Evolutionary conservation across 2,888 invertebrate genomes (phyloP).

Genomic region (Zygothrica quintamaculata): DNA sequence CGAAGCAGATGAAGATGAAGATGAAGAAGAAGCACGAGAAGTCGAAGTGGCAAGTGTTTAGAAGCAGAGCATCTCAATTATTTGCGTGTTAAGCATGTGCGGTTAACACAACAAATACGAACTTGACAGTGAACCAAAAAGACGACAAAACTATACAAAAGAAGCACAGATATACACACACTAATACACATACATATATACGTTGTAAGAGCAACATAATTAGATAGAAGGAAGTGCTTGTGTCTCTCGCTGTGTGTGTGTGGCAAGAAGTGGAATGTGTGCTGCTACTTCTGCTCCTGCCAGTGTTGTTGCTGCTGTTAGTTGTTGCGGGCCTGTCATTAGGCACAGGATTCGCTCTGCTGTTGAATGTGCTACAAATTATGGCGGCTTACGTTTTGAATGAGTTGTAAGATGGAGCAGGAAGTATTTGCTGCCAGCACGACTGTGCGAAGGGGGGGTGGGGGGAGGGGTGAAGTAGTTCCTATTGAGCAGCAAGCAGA

Average conservation of each 20-base stretch:
- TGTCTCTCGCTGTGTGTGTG: too few relatives aligned
- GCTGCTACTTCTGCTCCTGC: slow-evolving; percentile 37
- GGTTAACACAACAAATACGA: slow-evolving; percentile 60
- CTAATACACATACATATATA: slow-evolving; percentile 8
- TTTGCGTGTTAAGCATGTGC: slow-evolving; percentile 66
- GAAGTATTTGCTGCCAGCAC: too few relatives aligned
- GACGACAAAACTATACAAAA: slow-evolving; percentile 16
- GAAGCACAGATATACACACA: not conserved
- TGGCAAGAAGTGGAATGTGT: slow-evolving; percentile 63
- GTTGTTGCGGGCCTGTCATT: slow-evolving; percentile 46
- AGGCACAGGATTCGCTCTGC: slow-evolving; percentile 29
- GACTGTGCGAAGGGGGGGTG: not conserved
- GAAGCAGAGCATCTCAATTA: slow-evolving; percentile 55
- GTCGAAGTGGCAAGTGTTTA: too few relatives aligned
- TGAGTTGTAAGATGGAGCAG: slow-evolving; percentile 41
- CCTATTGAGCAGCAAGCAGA: not conserved
- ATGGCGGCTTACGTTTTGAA: slow-evolving; percentile 55
- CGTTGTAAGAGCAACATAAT: slow-evolving; percentile 38
- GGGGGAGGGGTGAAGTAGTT: not conserved
- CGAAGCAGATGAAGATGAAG: too few relatives aligned
- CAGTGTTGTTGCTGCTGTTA: slow-evolving; percentile 6
- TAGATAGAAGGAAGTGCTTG: too few relatives aligned
- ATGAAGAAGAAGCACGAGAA: too few relatives aligned
- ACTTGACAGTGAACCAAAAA: slow-evolving; percentile 41
- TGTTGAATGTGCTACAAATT: slow-evolving; percentile 56